A percentile compares a stretch with the other conserved stretches of the same genome.
phyloP scores from a whole-genome alignment of 2,113 vertebrate species.

The Tetraodon nigroviridis region DNA sequence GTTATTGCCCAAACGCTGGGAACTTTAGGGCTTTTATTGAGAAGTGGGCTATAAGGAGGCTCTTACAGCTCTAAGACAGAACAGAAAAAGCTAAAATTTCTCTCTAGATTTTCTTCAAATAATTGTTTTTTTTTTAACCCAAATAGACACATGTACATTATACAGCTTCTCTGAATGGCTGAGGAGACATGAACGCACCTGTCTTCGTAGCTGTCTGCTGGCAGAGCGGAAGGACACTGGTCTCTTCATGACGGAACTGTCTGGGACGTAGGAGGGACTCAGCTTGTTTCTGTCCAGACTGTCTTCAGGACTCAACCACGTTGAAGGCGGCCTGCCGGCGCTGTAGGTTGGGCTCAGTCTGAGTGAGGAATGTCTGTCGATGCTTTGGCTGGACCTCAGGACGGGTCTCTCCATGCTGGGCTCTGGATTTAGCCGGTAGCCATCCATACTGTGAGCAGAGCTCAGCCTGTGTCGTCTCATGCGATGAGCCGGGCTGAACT shows the following conservation, averaged over 20 bases:
- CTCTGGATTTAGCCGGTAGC: constrained; percentile 50
- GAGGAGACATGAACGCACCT: constrained; percentile 58
- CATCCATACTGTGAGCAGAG: constrained; percentile 61
- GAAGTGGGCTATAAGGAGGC: no score
- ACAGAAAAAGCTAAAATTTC: no score
- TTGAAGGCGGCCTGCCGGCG: constrained; percentile 27
- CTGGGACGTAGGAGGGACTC: constrained; percentile 66
- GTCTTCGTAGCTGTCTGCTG: constrained; percentile 77
- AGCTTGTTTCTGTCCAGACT: constrained; percentile 64
- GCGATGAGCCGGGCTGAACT: constrained; percentile 45
- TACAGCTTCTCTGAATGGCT: background rate
- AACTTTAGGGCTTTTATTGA: no score
- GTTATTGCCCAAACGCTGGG: no score
- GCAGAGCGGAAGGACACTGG: constrained; percentile 60
- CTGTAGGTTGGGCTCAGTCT: constrained; percentile 44
- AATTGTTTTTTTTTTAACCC: no score
- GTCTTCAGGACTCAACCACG: constrained; percentile 63
- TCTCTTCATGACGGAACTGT: constrained; percentile 43
- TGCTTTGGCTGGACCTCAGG: constrained; percentile 57
- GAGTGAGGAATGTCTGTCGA: constrained; percentile 54
- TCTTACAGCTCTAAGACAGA: no score
- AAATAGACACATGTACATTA: no score
- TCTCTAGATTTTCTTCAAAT: no score
- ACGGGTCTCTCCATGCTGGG: constrained; percentile 29
- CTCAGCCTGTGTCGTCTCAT: constrained; percentile 58